Base-by-base conservation (phyloP, 2,113 vertebrate genomes). In the Falcunculus frontatus region DNA sequence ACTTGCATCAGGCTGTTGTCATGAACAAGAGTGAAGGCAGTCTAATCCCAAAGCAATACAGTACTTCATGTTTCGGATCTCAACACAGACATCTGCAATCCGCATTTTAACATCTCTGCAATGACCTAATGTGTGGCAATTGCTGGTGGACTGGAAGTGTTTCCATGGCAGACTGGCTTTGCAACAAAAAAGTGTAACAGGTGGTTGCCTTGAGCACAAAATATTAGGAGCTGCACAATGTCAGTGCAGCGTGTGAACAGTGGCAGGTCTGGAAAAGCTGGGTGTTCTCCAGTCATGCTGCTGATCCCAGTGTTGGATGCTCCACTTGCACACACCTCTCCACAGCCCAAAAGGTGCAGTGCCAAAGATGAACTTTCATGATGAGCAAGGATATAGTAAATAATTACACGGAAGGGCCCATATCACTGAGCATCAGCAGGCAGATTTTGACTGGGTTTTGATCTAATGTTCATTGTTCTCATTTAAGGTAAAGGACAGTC, bases 141-240 rank as follows among this genome's bases (percentile, higher is more conserved):
- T 77, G 30, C 63, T 81, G 65, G 25, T 87, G 65, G 19, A n/a
- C 81, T 77, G 72, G 59, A 77, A 74, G 63, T 42, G 84, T 96
- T 96, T 90, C 87, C 82, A 90, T 86, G 68, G 84, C 60, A 96
- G 70, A 47, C n/a, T 50, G 77, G 70, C 41, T 89, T 74, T 92
- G 64, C 41, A 64, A 75, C 85, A 90, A 65, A 82, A 79, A 73
- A 65, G 22, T 52, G 3, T 37, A 80, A 92, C 50, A 91, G 86
- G 92, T 89, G 53, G 80, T 78, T 96, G 89, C 92, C 89, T 41
- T 57, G 77, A 77, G 89, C 65, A 87, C 84, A 89, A 96, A 95
- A 96, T 83, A 84, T 92, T 81, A 67, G 68, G 33, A 94, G 42
- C 60, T 75, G 53, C 60, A 60, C 41, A 53, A 16, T 6, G 12